Conservation (phyloP, 2,113 vertebrate genomes). For the Pygoscelis antarcticus region DNA sequence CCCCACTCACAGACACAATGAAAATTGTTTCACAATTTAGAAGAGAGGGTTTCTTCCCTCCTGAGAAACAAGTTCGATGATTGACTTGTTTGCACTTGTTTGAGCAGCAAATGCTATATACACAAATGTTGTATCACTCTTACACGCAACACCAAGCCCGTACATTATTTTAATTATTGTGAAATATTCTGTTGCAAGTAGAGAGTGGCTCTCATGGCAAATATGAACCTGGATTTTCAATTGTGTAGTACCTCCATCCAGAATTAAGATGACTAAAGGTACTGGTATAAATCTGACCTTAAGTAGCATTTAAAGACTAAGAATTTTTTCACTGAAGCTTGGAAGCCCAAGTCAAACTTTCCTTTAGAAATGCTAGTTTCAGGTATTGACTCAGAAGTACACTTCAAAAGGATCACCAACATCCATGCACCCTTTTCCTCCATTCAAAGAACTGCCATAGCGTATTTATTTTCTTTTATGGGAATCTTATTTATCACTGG, state of each 20-base stretch:
- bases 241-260: not conserved
- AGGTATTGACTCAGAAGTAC: not conserved
- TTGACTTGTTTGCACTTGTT: not conserved
- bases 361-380: not conserved
- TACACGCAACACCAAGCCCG: not conserved
- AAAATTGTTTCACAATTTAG: not conserved
- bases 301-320: not conserved
- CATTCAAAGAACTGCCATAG: not conserved
- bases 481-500: not conserved
- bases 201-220: not conserved
- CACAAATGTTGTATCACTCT: not conserved
- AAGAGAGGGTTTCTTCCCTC: not conserved
- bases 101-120: not conserved
- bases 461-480: constrained; percentile 2
- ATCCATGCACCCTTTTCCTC: not conserved
- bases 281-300: not conserved
- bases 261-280: not conserved
- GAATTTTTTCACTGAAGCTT: not conserved
- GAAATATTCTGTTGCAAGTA: not conserved
- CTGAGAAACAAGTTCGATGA: not conserved
- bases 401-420: constrained; percentile 1
- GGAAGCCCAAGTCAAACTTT: not conserved
- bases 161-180: not conserved
- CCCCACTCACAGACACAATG: fast-evolving
- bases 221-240: not conserved